Conservation (phyloP, 2,113 vertebrate genomes). For the Mus pahari region DNA sequence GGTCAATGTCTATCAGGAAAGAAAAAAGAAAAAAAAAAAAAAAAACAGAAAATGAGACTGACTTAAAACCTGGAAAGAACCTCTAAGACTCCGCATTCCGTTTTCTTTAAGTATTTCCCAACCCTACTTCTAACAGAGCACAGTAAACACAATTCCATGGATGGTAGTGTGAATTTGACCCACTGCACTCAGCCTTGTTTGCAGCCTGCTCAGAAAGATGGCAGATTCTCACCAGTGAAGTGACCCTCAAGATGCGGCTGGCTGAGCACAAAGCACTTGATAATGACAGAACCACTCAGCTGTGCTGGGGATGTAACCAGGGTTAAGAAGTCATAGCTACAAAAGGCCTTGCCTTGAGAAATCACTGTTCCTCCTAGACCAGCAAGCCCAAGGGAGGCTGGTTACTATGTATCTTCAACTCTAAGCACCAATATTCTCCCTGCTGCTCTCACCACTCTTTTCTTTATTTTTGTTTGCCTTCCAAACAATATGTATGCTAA, state of each 20-base stretch:
- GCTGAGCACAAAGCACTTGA: constrained; percentile 7
- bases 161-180: not conserved
- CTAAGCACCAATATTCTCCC: not conserved
- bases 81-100: not conserved
- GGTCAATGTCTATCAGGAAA: not conserved
- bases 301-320: not conserved
- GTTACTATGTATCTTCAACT: not conserved
- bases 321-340: not conserved
- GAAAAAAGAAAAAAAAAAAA: not conserved
- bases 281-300: constrained; percentile 27
- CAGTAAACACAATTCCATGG: not conserved
- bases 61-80: not conserved
- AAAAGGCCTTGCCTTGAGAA: not conserved
- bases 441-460: not conserved
- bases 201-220: constrained; percentile 46
- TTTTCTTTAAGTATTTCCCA: constrained; percentile 21
- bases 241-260: constrained; percentile 54
- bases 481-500: not conserved
- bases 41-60: not conserved
- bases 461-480: not conserved
- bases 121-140: not conserved
- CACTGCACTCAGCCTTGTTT: constrained; percentile 1
- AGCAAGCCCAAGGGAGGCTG: not conserved
- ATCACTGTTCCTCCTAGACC: not conserved
- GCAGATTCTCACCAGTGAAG: constrained; percentile 33